Evolutionary conservation across 64 coral and sea anemone species (phyloP).

Genomic region (Hydrozoanthus tunicans): DNA sequence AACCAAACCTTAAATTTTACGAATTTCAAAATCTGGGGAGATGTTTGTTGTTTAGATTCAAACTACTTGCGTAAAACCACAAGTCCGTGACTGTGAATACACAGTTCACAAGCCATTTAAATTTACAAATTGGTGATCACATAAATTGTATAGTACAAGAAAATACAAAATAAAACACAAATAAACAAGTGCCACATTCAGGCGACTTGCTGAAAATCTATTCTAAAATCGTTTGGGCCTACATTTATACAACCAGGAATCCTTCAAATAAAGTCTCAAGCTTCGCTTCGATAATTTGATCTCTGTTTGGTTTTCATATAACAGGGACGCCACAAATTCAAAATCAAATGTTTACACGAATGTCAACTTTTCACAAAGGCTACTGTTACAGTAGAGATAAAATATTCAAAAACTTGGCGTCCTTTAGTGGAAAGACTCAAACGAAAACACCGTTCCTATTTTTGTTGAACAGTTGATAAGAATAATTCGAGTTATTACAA

Average conservation of each 20-base stretch:
- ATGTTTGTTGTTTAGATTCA: background rate
- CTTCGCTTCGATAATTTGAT: slow-evolving; percentile 34
- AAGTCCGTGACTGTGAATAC: background rate
- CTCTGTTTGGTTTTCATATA: slow-evolving; percentile 32
- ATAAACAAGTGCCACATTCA: background rate
- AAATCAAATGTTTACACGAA: slow-evolving; percentile 35
- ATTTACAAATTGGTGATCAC: background rate
- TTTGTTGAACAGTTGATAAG: background rate
- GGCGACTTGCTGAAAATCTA: background rate
- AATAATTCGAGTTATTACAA: background rate
- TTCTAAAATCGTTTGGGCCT: background rate
- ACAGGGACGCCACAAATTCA: slow-evolving; percentile 5
- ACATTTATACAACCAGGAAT: background rate
- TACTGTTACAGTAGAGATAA: slow-evolving; percentile 57
- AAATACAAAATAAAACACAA: background rate
- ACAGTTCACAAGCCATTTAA: background rate
- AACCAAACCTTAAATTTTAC: too few relatives aligned
- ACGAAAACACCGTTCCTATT: background rate
- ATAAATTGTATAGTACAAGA: background rate
- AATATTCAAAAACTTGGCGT: slow-evolving; percentile 92
- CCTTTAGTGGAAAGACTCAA: slow-evolving; percentile 12
- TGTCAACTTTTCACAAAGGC: slow-evolving; percentile 60
- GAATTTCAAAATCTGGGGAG: too few relatives aligned
- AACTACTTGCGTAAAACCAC: background rate
- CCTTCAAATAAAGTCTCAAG: slow-evolving; percentile 7